Evolutionary conservation across 1,140 invertebrate species (phyloP).

Genomic region (Ips nitidus): DNA sequence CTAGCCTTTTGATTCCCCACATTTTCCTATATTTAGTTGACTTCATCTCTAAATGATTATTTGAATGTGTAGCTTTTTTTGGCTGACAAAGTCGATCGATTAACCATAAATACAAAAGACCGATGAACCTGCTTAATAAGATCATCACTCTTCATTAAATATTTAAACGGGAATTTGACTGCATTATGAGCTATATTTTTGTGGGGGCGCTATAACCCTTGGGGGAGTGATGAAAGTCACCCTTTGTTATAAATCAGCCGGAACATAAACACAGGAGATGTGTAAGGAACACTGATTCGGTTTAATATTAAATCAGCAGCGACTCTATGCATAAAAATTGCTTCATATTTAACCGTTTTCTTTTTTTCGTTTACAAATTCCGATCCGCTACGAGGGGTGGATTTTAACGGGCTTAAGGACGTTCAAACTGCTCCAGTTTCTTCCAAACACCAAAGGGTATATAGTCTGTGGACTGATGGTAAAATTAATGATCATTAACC

Average conservation of each 20-base stretch:
- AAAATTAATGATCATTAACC: slow-evolving; percentile 9
- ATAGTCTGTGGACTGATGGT: neutral
- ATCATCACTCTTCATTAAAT: slow-evolving; percentile 53
- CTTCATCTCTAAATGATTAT: no score
- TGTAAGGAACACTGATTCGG: slow-evolving; percentile 17
- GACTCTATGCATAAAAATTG: slow-evolving; percentile 19
- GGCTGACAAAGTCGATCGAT: neutral
- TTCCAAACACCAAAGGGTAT: no score
- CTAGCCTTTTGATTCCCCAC: no score
- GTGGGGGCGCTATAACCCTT: slow-evolving; percentile 38
- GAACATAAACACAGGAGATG: slow-evolving; percentile 32
- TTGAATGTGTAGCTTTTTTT: neutral
- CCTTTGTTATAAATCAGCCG: slow-evolving; percentile 44
- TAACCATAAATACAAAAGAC: slow-evolving; percentile 3
- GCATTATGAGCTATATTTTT: slow-evolving; percentile 50
- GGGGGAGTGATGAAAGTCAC: slow-evolving; percentile 43
- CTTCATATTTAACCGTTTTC: slow-evolving; percentile 10
- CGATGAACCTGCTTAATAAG: slow-evolving; percentile 28
- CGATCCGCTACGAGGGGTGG: neutral
- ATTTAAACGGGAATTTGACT: slow-evolving; percentile 52
- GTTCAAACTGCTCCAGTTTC: no score
- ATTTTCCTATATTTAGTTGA: no score
- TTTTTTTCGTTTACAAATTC: slow-evolving; percentile 4
- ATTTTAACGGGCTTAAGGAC: no score
- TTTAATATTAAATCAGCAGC: slow-evolving; percentile 22